Evolutionary conservation across 2,888 invertebrate genomes (phyloP).

Genomic region (Poecilobothrus nobilitatus): DNA sequence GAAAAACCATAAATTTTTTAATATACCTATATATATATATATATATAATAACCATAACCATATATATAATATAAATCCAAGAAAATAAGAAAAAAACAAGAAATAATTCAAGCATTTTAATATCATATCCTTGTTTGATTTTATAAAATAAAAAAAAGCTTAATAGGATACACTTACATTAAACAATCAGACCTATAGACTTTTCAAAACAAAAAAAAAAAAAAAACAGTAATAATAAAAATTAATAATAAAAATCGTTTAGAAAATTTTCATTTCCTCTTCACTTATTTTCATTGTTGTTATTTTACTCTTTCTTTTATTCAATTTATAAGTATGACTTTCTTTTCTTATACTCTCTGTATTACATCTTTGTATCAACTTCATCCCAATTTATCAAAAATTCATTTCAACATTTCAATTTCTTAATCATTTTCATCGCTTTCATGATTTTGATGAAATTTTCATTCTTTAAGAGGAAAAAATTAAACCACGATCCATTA

Average conservation of each 20-base stretch:
- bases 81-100: not conserved
- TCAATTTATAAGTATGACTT: too few relatives aligned
- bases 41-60: too few relatives aligned
- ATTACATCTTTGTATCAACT: not conserved
- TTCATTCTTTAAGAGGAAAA: not conserved
- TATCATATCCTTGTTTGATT: not conserved
- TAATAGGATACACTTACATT: constrained; percentile 3
- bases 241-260: not conserved
- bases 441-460: constrained; percentile 6
- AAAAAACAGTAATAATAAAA: not conserved
- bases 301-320: too few relatives aligned
- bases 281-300: not conserved
- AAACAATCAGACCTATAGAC: not conserved
- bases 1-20: not conserved
- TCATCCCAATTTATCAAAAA: too few relatives aligned
- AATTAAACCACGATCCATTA: not conserved
- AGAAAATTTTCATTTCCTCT: not conserved
- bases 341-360: too few relatives aligned
- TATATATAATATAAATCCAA: too few relatives aligned
- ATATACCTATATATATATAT: too few relatives aligned
- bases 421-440: not conserved
- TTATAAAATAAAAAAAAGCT: not conserved
- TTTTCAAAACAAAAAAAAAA: not conserved
- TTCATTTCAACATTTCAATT: not conserved
- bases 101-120: constrained; percentile 1